Evolutionary conservation across 2,888 invertebrate species (phyloP).

Genomic region (Trissolcus brochymenae): DNA sequence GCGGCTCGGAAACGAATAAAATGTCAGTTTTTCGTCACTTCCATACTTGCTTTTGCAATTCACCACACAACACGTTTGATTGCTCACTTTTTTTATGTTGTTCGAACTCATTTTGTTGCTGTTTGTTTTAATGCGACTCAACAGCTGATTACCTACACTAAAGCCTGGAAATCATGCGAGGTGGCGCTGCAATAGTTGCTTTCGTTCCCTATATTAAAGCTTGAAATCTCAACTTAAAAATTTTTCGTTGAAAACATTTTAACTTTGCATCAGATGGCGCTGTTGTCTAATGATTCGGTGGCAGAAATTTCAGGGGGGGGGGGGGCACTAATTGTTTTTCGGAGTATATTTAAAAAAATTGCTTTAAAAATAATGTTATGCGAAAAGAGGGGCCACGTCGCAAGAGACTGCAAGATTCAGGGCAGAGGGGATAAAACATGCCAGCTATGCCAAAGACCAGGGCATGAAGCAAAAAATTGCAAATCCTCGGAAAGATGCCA

Average conservation of each 20-base stretch:
- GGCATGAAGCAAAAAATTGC: background rate
- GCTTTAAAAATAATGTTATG: no score
- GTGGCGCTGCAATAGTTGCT: constrained; percentile 8
- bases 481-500: background rate
- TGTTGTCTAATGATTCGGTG: no score
- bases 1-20: constrained; percentile 6
- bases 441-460: background rate
- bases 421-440: no score
- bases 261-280: no score
- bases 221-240: no score
- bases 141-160: background rate
- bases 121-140: constrained; percentile 1
- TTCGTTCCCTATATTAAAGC: background rate
- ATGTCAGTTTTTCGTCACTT: background rate
- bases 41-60: constrained; percentile 5
- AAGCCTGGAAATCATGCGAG: background rate
- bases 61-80: constrained; percentile 3
- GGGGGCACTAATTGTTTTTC: no score
- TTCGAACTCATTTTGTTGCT: constrained; percentile 1
- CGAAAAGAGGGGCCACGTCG: background rate
- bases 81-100: background rate
- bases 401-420: no score
- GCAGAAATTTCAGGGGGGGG: no score
- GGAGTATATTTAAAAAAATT: no score
- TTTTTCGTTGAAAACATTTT: no score